A percentile compares a stretch with the other conserved stretches of the same genome.
phyloP scores from a whole-genome alignment of 2,888 invertebrate genomes.

The Malthinus seriepunctatus region DNA sequence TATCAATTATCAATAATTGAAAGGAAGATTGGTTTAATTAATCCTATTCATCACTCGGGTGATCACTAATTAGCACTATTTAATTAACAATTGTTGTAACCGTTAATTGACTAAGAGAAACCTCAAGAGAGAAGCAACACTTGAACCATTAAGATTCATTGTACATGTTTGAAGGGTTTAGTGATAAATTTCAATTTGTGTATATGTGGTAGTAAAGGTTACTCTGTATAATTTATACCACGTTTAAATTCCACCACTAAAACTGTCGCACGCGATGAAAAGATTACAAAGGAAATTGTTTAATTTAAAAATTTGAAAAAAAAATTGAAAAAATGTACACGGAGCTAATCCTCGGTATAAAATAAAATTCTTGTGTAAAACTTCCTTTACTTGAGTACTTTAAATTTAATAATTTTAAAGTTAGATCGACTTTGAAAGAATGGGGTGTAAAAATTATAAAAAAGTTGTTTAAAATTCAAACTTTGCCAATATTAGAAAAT shows the following conservation, averaged over 20 bases:
- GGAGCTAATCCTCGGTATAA: no score
- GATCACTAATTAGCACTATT: conserved; percentile 2
- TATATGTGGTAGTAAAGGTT: neutral
- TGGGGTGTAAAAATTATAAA: no score
- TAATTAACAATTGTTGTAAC: conserved; percentile 1
- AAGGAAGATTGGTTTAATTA: neutral
- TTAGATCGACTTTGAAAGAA: no score
- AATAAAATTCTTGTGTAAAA: no score
- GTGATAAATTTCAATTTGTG: conserved; percentile 2
- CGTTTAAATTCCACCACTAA: conserved; percentile 1
- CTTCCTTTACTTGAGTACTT: no score
- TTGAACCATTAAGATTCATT: conserved; percentile 5
- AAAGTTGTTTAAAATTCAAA: no score
- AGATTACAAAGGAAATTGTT: neutral
- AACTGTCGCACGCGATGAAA: neutral
- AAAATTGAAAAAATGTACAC: no score
- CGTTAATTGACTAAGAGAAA: neutral
- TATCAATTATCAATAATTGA: neutral
- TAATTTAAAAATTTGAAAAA: neutral
- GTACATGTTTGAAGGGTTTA: conserved; percentile 2
- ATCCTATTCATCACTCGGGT: neutral
- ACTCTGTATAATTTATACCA: neutral
- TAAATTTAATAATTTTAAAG: no score
- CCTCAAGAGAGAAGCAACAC: conserved; percentile 4
- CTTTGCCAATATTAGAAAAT: no score